phyloP scores from a whole-genome alignment of 2,797 vertebrate species.

The Halcyon leucocephala region DNA sequence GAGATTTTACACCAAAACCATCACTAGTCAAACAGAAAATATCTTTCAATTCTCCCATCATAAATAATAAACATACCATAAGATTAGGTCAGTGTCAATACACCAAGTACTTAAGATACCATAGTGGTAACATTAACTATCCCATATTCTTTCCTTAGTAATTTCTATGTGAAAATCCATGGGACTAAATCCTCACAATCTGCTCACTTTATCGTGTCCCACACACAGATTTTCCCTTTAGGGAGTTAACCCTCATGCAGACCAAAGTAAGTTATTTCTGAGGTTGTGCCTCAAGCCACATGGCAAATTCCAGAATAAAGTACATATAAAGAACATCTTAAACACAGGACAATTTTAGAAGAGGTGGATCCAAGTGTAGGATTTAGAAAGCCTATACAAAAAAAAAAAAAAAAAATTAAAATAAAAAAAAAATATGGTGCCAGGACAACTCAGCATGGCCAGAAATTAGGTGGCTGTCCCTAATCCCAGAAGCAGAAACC shows the following conservation, averaged over 20 bases:
- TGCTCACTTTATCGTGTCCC: not conserved
- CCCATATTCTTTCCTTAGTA: not conserved
- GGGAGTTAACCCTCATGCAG: not conserved
- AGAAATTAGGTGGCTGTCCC: accelerated
- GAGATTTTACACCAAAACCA: not conserved
- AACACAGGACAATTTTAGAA: not conserved
- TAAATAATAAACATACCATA: not conserved
- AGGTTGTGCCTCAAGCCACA: not conserved
- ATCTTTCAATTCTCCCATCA: not conserved
- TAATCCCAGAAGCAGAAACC: not conserved
- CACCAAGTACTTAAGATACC: not conserved
- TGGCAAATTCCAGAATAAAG: not conserved
- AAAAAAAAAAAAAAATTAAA: not conserved
- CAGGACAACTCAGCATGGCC: not conserved
- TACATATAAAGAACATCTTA: not conserved
- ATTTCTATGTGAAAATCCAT: not conserved
- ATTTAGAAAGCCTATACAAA: not conserved
- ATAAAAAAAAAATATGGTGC: not conserved
- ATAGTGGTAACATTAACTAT: not conserved
- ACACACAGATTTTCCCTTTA: not conserved
- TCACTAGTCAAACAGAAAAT: not conserved
- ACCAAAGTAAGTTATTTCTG: not conserved
- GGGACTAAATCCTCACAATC: not conserved
- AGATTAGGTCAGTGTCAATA: not conserved
- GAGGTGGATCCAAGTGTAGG: not conserved